Evolutionary conservation across 1,140 invertebrate genomes (phyloP).

Genomic region (Hylaeus anthracinus): DNA sequence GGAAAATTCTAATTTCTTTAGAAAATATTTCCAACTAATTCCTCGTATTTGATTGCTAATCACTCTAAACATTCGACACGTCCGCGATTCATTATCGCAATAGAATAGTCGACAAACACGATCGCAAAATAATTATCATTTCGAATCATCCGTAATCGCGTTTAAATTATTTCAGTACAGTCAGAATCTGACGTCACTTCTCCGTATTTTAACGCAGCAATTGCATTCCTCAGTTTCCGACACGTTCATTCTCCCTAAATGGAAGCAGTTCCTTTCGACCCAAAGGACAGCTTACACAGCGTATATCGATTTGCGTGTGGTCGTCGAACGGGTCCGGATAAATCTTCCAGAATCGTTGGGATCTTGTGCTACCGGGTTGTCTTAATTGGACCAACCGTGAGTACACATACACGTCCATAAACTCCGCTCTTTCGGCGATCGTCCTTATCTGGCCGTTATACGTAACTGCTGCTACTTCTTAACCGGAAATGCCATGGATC

Average conservation of each 20-base stretch:
- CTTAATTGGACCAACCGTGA: conserved; percentile 69
- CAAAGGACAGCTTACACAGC: not conserved
- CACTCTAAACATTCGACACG: too few relatives aligned
- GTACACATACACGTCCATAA: conserved; percentile 22
- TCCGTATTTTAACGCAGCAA: too few relatives aligned
- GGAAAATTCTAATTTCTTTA: too few relatives aligned
- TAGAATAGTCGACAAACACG: too few relatives aligned
- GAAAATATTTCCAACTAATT: too few relatives aligned
- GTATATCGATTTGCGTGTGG: conserved; percentile 54
- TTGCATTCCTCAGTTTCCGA: not conserved
- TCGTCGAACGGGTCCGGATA: conserved; percentile 29
- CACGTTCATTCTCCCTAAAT: not conserved
- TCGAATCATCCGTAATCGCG: too few relatives aligned
- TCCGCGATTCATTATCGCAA: too few relatives aligned
- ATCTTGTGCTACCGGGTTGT: conserved; percentile 46
- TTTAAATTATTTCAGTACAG: too few relatives aligned
- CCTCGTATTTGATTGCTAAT: too few relatives aligned
- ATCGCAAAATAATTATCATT: too few relatives aligned
- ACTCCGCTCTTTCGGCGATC: conserved; percentile 59
- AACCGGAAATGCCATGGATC: conserved; percentile 65
- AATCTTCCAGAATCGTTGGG: conserved; percentile 54
- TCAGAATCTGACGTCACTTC: too few relatives aligned
- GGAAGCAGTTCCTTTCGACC: not conserved
- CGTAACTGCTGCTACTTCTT: conserved; percentile 63
- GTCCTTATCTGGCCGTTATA: conserved; percentile 68